Evolutionary conservation across 2,113 vertebrate species (phyloP).

Genomic region (Heptranchias perlo): DNA sequence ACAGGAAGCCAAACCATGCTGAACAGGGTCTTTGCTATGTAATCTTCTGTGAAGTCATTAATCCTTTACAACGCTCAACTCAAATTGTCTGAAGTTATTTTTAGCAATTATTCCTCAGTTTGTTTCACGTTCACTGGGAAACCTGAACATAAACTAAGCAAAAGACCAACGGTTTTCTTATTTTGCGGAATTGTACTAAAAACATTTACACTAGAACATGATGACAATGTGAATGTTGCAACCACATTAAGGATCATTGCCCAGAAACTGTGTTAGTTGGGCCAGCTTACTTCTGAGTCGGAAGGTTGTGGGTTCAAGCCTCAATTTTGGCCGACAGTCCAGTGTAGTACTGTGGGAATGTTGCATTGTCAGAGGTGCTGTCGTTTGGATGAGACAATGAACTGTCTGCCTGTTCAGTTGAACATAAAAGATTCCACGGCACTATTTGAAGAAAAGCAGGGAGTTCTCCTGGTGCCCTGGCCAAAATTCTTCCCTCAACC

Average conservation of each 20-base stretch:
- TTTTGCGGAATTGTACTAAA: neutral
- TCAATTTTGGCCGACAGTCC: neutral
- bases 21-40: neutral
- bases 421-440: too few relatives aligned
- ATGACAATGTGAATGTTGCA: neutral
- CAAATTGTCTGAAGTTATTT: neutral
- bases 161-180: neutral
- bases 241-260: neutral
- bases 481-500: neutral
- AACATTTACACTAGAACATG: neutral
- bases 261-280: slow-evolving; percentile 2
- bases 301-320: neutral
- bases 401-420: neutral
- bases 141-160: neutral
- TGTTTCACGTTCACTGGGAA: neutral
- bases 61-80: neutral
- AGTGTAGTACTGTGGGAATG: neutral
- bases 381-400: neutral
- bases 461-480: too few relatives aligned
- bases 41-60: neutral
- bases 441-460: too few relatives aligned
- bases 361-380: neutral
- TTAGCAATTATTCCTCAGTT: neutral
- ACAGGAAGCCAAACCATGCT: slow-evolving; percentile 1
- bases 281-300: neutral